Base-by-base conservation (phyloP, 2,888 invertebrate genomes). In the Chymomyza caudatula region DNA sequence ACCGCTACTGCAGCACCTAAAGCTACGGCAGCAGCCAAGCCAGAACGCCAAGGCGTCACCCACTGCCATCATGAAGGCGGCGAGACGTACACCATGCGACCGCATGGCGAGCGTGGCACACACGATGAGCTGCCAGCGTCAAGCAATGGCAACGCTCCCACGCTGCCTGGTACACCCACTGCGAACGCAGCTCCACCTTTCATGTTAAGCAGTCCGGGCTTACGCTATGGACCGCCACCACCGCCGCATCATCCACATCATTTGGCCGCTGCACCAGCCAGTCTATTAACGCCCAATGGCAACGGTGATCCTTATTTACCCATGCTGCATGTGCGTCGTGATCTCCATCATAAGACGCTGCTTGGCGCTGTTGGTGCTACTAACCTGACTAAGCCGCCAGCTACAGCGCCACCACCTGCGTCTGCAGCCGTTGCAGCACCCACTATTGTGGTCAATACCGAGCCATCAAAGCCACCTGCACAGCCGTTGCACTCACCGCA, bases 251-350 rank as follows among this genome's bases (percentile, higher is more conserved):
- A 60, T 59, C 76, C 13, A 17, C 79, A 78, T 47, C 54, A 37
- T 13, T 37, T 37, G 29, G 29, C 29, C 11, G 11, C 29, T 37
- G 29, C 29, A 11, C 29, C 29, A 11, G 51, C 65, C 0, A 78
- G 81, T 61, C n/a, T 81, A 22, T 47, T 81, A 19, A 65, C 81
- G 4, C 73, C 86, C 0, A 78, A 70, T 53, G 53, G 25, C 23
- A 53, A 77, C 1, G 89, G 86, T 0, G 90, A 91, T 71, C 88
- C 90, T n/a, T 90, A 89, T 64, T 83, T 91, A 85, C 93, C 93
- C 13, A 92, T 93, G 80, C 88, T 96, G 49, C 95, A 96, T 86
- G 96, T 96, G 63, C 92, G 96, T 58, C 92, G 96, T 87, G 96
- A 96, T 87, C 91, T 96, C 47, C 93, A 95, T 78, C 92, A 93